Conservation (phyloP, 2,888 invertebrate species). For the Parelbella ahira region DNA sequence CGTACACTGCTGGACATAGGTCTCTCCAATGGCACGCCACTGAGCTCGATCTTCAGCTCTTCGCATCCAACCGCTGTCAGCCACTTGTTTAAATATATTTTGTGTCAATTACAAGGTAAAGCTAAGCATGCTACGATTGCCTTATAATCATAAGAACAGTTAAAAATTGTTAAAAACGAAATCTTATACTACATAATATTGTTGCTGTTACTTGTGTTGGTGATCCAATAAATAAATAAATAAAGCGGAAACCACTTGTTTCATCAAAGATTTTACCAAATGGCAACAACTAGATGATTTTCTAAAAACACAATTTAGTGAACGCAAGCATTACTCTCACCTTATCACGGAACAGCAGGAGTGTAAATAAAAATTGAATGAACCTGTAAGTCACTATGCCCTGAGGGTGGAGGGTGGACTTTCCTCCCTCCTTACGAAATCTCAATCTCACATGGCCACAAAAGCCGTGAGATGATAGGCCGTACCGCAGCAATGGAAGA, state of each 20-base stretch:
- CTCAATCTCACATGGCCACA: neutral
- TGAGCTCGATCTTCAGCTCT: too few species aligned
- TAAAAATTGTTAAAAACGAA: too few species aligned
- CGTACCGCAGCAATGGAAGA: conserved; percentile 14
- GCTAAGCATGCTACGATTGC: too few species aligned
- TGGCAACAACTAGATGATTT: conserved; percentile 4
- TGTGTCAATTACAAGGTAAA: too few species aligned
- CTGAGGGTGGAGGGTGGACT: conserved; percentile 30
- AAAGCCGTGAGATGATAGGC: conserved; percentile 1
- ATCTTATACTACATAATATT: too few species aligned
- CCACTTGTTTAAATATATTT: too few species aligned
- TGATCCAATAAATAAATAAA: too few species aligned
- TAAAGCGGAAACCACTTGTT: conserved; percentile 7
- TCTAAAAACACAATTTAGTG: conserved; percentile 15
- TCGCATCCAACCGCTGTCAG: too few species aligned
- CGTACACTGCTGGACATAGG: too few species aligned
- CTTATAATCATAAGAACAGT: too few species aligned
- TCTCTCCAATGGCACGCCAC: too few species aligned
- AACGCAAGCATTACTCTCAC: conserved; percentile 18
- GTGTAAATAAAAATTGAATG: conserved; percentile 16
- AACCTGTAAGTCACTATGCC: conserved; percentile 31
- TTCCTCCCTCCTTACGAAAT: conserved; percentile 32
- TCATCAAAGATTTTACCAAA: conserved; percentile 2
- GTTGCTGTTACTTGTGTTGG: too few species aligned
- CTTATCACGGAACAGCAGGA: conserved; percentile 20